Evolutionary conservation across 30 jellyfish, hydroid and myxozoan species (phyloP).

Genomic region (Nemopilema nomurai): DNA sequence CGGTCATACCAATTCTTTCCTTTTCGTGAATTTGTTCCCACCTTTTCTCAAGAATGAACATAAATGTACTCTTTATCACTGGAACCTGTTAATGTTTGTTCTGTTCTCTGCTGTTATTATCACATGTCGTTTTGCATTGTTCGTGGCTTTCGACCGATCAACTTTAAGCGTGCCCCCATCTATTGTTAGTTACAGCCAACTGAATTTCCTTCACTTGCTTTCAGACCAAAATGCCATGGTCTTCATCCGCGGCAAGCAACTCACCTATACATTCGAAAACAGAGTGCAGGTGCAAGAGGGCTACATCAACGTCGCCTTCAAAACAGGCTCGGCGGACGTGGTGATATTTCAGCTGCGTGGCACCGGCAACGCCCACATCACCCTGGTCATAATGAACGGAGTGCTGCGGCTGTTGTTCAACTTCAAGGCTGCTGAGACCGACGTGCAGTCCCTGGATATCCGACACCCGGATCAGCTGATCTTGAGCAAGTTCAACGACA

Average conservation of each 20-base stretch:
- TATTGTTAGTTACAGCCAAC: not conserved
- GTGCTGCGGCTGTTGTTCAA: slow-evolving; percentile 42
- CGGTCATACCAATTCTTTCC: not conserved
- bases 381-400: slow-evolving; percentile 27
- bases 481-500: slow-evolving; percentile 56
- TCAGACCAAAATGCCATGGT: slow-evolving; percentile 56
- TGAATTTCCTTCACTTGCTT: not conserved
- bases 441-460: slow-evolving; percentile 32
- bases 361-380: slow-evolving; percentile 50
- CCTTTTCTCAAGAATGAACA: no score
- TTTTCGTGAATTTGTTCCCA: not conserved
- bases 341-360: slow-evolving; percentile 61
- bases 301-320: slow-evolving; percentile 62
- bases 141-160: not conserved
- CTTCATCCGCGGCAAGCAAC: slow-evolving; percentile 12
- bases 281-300: slow-evolving; percentile 62
- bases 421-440: slow-evolving; percentile 45
- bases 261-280: slow-evolving; percentile 49
- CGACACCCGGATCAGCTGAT: slow-evolving; percentile 25
- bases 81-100: not conserved
- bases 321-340: slow-evolving; percentile 42
- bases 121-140: not conserved
- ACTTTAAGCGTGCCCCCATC: no score
- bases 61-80: no score
- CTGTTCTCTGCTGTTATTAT: not conserved